Conservation (phyloP, 2,888 invertebrate genomes). For the Emmelina monodactyla region DNA sequence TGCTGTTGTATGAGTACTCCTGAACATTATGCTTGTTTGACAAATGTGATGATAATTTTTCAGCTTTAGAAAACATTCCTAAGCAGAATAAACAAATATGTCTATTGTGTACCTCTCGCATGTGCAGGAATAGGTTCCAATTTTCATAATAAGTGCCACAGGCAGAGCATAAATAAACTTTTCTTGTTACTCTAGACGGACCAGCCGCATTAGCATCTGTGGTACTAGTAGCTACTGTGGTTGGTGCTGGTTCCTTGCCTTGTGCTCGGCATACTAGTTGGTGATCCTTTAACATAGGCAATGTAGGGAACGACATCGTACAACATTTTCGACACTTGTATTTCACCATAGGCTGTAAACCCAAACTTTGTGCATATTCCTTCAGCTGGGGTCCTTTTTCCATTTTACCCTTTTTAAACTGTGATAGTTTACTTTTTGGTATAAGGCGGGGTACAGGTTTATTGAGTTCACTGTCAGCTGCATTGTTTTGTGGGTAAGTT, state of each 20-base stretch:
- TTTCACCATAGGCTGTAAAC: constrained; percentile 74
- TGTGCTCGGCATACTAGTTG: constrained; percentile 68
- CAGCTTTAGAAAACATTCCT: constrained; percentile 82
- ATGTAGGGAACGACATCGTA: constrained; percentile 70
- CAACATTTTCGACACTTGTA: constrained; percentile 79
- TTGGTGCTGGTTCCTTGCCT: constrained; percentile 44
- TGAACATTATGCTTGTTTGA: constrained; percentile 80
- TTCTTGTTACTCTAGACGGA: constrained; percentile 72
- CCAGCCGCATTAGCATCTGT: constrained; percentile 39
- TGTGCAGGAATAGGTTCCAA: constrained; percentile 86
- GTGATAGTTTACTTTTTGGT: constrained; percentile 52
- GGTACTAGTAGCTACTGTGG: constrained; percentile 34
- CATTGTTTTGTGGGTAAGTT: constrained; percentile 19
- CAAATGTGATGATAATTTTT: constrained; percentile 80
- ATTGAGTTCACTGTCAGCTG: constrained; percentile 40
- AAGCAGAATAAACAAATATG: constrained; percentile 85
- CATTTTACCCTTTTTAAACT: constrained; percentile 52
- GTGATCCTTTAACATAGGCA: constrained; percentile 74
- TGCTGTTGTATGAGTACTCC: constrained; percentile 71
- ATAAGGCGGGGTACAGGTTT: constrained; percentile 57
- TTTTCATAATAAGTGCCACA: constrained; percentile 87
- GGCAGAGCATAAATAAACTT: constrained; percentile 82
- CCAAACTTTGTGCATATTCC: constrained; percentile 77
- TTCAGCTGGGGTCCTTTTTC: constrained; percentile 49
- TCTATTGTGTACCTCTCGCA: constrained; percentile 82